Evolutionary conservation across 64 coral and sea anemone species (phyloP).

Genomic region (Pocillopora verrucosa): DNA sequence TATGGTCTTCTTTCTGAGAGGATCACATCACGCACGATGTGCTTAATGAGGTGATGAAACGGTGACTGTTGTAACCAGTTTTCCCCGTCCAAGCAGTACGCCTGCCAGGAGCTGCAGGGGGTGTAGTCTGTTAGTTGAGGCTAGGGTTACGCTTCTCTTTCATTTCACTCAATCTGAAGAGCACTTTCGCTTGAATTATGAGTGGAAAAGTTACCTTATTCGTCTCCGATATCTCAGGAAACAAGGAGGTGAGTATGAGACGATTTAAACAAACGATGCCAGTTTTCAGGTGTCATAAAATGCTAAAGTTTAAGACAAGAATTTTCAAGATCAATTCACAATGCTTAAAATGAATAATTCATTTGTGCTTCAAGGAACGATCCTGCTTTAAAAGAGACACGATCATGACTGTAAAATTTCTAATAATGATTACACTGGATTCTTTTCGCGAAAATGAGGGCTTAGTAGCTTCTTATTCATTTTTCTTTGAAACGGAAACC

Average conservation of each 20-base stretch:
- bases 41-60: not conserved
- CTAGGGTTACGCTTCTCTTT: not conserved
- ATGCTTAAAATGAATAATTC: too few relatives aligned
- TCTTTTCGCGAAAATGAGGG: too few relatives aligned
- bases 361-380: too few relatives aligned
- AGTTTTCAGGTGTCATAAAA: not conserved
- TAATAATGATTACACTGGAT: too few relatives aligned
- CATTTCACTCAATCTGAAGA: not conserved
- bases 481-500: too few relatives aligned
- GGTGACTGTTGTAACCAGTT: not conserved
- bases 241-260: constrained; percentile 14
- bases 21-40: not conserved
- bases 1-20: not conserved
- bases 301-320: not conserved
- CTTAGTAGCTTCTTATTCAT: too few relatives aligned
- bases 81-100: not conserved
- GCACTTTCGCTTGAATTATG: constrained; percentile 1
- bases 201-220: constrained; percentile 40
- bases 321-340: not conserved
- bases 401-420: too few relatives aligned
- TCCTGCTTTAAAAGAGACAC: too few relatives aligned
- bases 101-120: constrained; percentile 33
- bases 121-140: not conserved
- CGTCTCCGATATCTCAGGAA: constrained; percentile 51
- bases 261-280: not conserved